phyloP scores from a whole-genome alignment of 2,113 vertebrate species.

The Chamaetylas fuelleborni region DNA sequence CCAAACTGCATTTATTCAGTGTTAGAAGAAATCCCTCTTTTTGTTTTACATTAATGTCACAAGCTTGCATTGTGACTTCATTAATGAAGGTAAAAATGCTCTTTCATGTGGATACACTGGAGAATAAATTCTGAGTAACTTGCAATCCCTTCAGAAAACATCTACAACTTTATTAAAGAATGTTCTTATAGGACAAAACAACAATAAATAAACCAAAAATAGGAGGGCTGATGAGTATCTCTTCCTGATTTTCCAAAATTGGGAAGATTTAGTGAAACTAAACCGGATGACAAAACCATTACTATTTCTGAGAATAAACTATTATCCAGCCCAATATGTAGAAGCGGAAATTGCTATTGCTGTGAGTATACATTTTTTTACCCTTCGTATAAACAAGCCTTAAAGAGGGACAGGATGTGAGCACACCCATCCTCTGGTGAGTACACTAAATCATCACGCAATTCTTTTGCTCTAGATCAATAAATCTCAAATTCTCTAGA shows the following conservation, averaged over 20 bases:
- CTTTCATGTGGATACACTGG: neutral
- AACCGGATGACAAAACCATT: conserved; percentile 17
- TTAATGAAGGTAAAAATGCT: neutral
- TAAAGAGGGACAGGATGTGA: neutral
- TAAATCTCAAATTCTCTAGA: conserved; percentile 8
- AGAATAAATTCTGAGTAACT: neutral
- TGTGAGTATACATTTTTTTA: conserved; percentile 2
- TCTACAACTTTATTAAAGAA: neutral
- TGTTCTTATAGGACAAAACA: neutral
- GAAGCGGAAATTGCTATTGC: neutral
- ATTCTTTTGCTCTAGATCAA: neutral
- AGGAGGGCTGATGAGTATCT: neutral
- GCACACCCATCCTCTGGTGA: neutral
- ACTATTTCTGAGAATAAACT: conserved; percentile 25
- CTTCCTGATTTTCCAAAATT: conserved; percentile 14
- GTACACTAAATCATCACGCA: neutral
- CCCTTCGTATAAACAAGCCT: neutral
- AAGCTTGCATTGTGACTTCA: neutral
- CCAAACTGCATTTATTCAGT: neutral
- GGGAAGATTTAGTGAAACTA: conserved; percentile 1
- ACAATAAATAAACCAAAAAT: neutral
- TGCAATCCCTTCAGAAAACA: neutral
- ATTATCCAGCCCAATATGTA: neutral
- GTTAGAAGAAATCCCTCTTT: neutral
- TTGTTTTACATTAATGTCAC: neutral